A percentile compares a stretch with the other conserved stretches of the same genome.
phyloP scores from a whole-genome alignment of 1,140 invertebrate species.

The Pogonognathellus flavescens region DNA sequence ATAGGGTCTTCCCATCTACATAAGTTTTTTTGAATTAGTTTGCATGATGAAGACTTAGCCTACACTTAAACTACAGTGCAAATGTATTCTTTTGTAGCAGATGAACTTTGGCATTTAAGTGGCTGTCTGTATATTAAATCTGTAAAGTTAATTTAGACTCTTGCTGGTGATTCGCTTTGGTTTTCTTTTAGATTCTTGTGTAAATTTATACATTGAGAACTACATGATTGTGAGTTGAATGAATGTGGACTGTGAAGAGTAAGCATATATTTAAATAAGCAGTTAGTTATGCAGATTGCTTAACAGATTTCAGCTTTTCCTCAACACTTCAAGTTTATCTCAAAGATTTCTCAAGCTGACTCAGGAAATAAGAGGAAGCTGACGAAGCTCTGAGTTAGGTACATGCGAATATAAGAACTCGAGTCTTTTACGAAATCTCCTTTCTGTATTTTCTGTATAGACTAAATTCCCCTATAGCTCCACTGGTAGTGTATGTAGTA shows the following conservation, averaged over 20 bases:
- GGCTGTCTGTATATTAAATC: too few species aligned
- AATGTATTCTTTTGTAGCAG: too few species aligned
- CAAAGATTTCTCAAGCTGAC: constrained; percentile 34
- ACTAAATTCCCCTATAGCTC: too few species aligned
- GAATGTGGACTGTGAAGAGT: not conserved
- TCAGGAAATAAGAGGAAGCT: not conserved
- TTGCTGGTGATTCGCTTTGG: not conserved
- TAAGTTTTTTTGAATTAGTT: too few species aligned
- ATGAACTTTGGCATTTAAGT: constrained; percentile 21
- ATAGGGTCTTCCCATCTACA: too few species aligned
- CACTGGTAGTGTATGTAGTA: too few species aligned
- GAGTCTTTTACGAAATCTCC: too few species aligned
- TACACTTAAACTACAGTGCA: too few species aligned
- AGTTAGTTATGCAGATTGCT: constrained; percentile 39
- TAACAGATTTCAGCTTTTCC: constrained; percentile 32
- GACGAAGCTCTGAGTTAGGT: not conserved
- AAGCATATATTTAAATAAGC: constrained; percentile 13
- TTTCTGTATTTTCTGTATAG: too few species aligned
- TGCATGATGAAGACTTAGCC: too few species aligned
- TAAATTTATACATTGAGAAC: constrained; percentile 4
- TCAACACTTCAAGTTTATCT: constrained; percentile 24
- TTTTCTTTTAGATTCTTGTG: not conserved
- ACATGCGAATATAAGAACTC: too few species aligned
- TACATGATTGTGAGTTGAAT: not conserved
- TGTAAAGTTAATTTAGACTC: too few species aligned